Base-by-base conservation (phyloP, 1,140 invertebrate species). In the Zaprionus vittiger region DNA sequence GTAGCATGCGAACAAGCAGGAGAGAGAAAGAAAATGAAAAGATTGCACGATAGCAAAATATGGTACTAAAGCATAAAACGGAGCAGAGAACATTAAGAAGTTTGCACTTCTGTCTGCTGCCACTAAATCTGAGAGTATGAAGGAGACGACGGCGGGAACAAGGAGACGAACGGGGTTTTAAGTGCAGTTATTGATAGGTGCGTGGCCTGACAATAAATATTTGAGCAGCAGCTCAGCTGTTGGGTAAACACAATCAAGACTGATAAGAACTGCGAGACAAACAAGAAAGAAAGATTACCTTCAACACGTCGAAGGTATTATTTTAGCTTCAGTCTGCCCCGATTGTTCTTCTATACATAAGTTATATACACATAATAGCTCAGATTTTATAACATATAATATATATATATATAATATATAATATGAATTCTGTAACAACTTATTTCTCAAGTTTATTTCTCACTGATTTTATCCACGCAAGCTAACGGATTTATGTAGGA, bases 171-270 rank as follows among this genome's bases (percentile, higher is more conserved):
- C 12, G 9, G 4, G 17, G 20, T 6, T 11, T 59, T 34, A 59
- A 75, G 31, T 26, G 20, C 26, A 63, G 41, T 68, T 74, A 63
- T 65, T 78, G 59, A 68, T 63, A 73, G 44, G 24, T 73, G 38
- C 37, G 20, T 26, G 44, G 34, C 12, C 55, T 20, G 52, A 26
- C 37, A 56, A 55, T 44, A 63, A 55, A 31, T 55, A 28, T 49
- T 31, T 52, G 20, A 52, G 9, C 17, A 49, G 20, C 20, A 14
- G 20, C 47, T 52, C 47, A 52, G 47, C 20, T 52, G 47, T 52
- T 24, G 20, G 20, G 47, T 24, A 52, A 52, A 52, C 47, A 52
- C 47, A 52, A 52, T 52, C 47, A 52, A 52, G 47, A 5, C 17
- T 4, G 47, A 52, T 24, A 52, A 52, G 11, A 52, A 20, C 9